Conservation (phyloP, 2,888 invertebrate species). For the Caenorhabditis sulstoni region DNA sequence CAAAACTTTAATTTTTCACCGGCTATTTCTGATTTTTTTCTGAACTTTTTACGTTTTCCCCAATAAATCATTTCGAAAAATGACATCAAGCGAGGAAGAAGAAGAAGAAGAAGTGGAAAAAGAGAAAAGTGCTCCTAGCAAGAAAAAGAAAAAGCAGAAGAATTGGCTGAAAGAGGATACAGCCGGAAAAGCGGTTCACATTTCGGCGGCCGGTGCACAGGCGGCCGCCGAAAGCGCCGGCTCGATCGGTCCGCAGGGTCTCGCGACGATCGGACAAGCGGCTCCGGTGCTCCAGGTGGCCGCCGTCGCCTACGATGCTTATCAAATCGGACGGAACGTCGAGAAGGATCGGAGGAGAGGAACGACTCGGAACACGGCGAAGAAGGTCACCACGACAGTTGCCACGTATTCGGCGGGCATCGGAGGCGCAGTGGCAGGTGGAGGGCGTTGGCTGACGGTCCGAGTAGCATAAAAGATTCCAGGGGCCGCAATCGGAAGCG, state of each 20-base stretch:
- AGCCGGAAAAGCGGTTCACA: conserved; percentile 31
- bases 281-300: conserved; percentile 44
- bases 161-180: conserved; percentile 22
- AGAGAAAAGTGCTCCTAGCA: background rate
- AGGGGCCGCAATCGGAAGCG: conserved; percentile 47
- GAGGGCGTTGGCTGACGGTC: too few species aligned
- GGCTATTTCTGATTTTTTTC: background rate
- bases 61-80: background rate
- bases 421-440: conserved; percentile 30
- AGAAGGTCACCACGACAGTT: conserved; percentile 37
- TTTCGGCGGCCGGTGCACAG: conserved; percentile 28
- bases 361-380: conserved; percentile 40
- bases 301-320: conserved; percentile 39
- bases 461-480: background rate
- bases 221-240: conserved; percentile 10
- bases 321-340: conserved; percentile 43
- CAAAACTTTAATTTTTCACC: background rate
- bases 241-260: conserved; percentile 25
- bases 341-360: conserved; percentile 37
- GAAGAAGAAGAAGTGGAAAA: too few species aligned
- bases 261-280: conserved; percentile 40
- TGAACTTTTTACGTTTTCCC: background rate
- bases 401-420: conserved; percentile 32
- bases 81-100: too few species aligned
- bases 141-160: conserved; percentile 1